These are phyloP conservation scores for Spheniscus mendiculus DNA, from an alignment of 2,113 vertebrate species.

Conservation along the genomic window DNA sequence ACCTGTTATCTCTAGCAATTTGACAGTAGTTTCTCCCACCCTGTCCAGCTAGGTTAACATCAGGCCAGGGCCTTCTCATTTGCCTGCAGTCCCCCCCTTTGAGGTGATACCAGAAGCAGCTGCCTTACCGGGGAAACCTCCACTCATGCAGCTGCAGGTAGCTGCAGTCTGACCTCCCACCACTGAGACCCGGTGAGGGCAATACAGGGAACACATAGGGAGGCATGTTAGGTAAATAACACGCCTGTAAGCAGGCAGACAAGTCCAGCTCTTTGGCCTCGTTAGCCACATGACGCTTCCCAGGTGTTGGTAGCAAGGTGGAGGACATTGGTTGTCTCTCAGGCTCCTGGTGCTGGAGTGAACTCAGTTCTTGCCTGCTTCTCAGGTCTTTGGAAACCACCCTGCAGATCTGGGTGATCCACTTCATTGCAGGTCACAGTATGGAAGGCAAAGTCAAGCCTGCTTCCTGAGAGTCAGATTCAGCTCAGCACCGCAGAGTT, in stretches of 20 bases:
- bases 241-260: neutral
- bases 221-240: neutral
- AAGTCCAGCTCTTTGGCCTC: neutral
- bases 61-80: neutral
- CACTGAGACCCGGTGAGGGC: too few species aligned
- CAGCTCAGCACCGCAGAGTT: neutral
- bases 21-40: too few species aligned
- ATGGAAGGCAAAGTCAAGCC: neutral
- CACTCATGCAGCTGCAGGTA: too few species aligned
- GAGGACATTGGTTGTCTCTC: neutral
- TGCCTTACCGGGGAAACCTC: neutral
- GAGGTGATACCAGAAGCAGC: neutral
- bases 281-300: neutral
- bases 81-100: accelerated
- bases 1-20: neutral
- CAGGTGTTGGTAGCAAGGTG: neutral
- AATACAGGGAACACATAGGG: neutral
- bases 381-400: neutral
- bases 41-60: neutral
- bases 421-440: neutral
- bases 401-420: neutral
- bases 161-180: neutral
- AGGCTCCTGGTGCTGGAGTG: neutral
- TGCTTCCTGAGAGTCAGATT: neutral
- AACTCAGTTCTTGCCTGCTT: neutral